Base-by-base conservation (phyloP, 2,797 vertebrate genomes). In the Sardinella longiceps region DNA sequence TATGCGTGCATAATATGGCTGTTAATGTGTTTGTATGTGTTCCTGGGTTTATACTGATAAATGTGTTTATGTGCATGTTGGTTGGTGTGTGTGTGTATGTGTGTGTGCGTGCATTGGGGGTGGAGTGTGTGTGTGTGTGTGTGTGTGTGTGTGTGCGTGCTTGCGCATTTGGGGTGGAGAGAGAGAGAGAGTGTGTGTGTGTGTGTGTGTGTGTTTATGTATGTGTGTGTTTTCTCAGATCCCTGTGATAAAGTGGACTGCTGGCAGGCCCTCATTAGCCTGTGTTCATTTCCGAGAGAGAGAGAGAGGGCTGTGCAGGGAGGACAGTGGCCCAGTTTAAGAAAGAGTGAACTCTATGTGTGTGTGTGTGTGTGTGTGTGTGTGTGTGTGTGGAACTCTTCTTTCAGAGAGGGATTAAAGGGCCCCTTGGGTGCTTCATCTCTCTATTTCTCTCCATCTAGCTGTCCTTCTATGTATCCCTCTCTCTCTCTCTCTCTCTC, bases 341-440 rank as follows among this genome's bases (percentile, higher is more conserved):
- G 30, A 37, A 15, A 30, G 25, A 66, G 28, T 25, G n/a, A 11
- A 28, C 23, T 66, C 5, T 66, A 23, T 58, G 56, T 58, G 56
- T 58, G 56, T 58, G 56, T 58, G 56, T 58, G 23, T 58, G 53
- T 48, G 81, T 58, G 53, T 56, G 30, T 83, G 63, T 83, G 53
- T 58, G 58, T 43, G 82, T 50, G 53, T 56, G 58, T 60, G 20
- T 58, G 56, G 66, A 18, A 15, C 66, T 15, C 18, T 74, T 74
- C 25, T 18, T 74, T 37, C 66, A 37, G 30, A 74, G 66, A 39
- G 66, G 66, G 66, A 74, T 74, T 74, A 74, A 74, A 18, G 14
- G 66, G 30, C 66, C 66, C 33, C 14, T 74, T 5, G 39, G 30
- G 33, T 74, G 63, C 30, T 33, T 30, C 30, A 70, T 37, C 30